phyloP scores from a whole-genome alignment of 2,113 vertebrate genomes.

The Nicator chloris region DNA sequence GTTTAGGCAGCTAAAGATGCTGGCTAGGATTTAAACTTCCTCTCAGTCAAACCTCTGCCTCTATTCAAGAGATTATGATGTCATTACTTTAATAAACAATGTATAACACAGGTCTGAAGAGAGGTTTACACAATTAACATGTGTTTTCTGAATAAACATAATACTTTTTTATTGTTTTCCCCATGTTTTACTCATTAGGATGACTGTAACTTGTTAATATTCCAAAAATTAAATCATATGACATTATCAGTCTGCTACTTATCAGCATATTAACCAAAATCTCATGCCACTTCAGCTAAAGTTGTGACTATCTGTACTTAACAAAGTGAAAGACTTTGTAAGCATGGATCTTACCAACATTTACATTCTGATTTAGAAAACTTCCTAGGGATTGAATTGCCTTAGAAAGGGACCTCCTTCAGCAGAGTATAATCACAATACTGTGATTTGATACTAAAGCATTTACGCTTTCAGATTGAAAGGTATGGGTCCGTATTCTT shows the following conservation, averaged over 20 bases:
- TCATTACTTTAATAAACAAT: background rate
- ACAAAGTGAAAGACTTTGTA: background rate
- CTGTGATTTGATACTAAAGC: background rate
- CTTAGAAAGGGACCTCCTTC: background rate
- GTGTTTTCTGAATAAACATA: background rate
- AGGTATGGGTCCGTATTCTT: background rate
- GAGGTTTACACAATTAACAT: background rate
- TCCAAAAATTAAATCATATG: background rate
- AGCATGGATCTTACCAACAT: background rate
- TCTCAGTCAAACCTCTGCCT: background rate
- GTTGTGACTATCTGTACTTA: background rate
- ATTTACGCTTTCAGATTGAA: background rate
- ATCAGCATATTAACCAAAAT: background rate
- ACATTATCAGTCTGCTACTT: background rate
- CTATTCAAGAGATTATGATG: background rate
- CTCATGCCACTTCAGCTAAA: background rate
- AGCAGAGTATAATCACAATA: background rate
- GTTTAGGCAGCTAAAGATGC: background rate
- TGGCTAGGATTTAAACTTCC: background rate
- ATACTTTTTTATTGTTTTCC: background rate
- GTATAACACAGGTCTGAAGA: background rate
- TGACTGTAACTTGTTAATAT: background rate
- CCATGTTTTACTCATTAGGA: background rate
- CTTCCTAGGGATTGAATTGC: background rate
- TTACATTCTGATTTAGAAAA: background rate